A percentile compares a stretch with the other conserved stretches of the same genome.
phyloP scores from a whole-genome alignment of 2,888 invertebrate species.

The Ennomos quercinarius region DNA sequence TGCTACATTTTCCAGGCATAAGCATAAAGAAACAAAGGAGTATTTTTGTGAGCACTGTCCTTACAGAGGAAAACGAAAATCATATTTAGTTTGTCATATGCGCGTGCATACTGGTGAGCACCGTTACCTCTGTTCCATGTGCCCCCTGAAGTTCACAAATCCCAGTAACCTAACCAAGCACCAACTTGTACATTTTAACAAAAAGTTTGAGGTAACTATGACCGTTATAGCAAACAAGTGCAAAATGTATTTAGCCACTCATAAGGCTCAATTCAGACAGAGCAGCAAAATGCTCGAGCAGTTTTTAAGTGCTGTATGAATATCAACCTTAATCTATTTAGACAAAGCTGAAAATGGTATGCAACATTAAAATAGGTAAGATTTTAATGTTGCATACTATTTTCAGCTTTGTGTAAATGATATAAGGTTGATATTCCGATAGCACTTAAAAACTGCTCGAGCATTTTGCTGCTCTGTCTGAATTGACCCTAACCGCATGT shows the following conservation, averaged over 20 bases:
- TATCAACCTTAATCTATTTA: too few relatives aligned
- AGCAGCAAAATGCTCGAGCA: too few relatives aligned
- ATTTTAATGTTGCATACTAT: too few relatives aligned
- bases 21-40: slow-evolving; percentile 43
- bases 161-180: slow-evolving; percentile 45
- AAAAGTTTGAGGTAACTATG: slow-evolving; percentile 42
- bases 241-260: background rate
- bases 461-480: too few relatives aligned
- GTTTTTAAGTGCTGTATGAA: too few relatives aligned
- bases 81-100: slow-evolving; percentile 46
- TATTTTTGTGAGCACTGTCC: slow-evolving; percentile 44
- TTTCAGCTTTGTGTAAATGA: too few relatives aligned
- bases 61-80: slow-evolving; percentile 45
- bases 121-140: slow-evolving; percentile 43
- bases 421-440: too few relatives aligned
- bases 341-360: too few relatives aligned
- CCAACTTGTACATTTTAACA: slow-evolving; percentile 41
- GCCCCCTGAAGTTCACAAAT: slow-evolving; percentile 44
- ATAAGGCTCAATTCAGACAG: too few relatives aligned
- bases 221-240: background rate
- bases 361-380: too few relatives aligned
- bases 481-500: too few relatives aligned
- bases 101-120: slow-evolving; percentile 45
- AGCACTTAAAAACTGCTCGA: too few relatives aligned
- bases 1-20: slow-evolving; percentile 32